Base-by-base conservation (phyloP, 1,140 invertebrate genomes). In the Drosophila rhopaloa region DNA sequence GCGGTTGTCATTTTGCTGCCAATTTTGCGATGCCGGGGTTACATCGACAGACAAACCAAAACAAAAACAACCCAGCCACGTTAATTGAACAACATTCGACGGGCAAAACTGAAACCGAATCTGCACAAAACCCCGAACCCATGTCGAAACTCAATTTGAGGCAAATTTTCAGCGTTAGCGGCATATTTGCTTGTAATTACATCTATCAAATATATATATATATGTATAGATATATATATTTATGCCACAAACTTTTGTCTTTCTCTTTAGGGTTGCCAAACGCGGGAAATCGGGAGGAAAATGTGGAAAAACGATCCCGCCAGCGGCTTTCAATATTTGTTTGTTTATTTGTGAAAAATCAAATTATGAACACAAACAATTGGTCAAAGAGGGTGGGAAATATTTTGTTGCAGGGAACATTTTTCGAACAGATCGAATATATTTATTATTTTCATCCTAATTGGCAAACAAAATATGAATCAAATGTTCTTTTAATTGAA, bases 71-170 rank as follows among this genome's bases (percentile, higher is more conserved):
- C 56, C 5, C 67, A 40, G 56, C 40, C 67, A 86, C 84, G 83
- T 79, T 86, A 86, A 86, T 86, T 86, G 83, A 86, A 86, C 83
- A 86, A 86, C 83, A 86, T 86, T 86, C 84, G 83, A 73, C 83
- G 61, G 59, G 43, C 58, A 55, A 61, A 46, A 57, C 62, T 41
- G 57, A 55, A 37, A 56, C 58, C 50, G 41, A 57, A 43, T 47
- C 59, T 53, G 27, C 9, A 11, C 48, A 63, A 54, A 47, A 29
- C 13, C 35, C 50, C 13, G 47, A 55, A 35, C 41, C 47, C 50
- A 55, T 24, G 14, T 27, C 57, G 58, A 61, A 79, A 82, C 79
- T 88, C 83, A 86, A 86, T 86, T 85, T 86, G 43, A 71, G 63
- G 73, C 50, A 62, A 58, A 77, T 81, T 81, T 63, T 86, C 62